Evolutionary conservation across 1,140 invertebrate genomes (phyloP).

Genomic region (Geopemphigus sp.): DNA sequence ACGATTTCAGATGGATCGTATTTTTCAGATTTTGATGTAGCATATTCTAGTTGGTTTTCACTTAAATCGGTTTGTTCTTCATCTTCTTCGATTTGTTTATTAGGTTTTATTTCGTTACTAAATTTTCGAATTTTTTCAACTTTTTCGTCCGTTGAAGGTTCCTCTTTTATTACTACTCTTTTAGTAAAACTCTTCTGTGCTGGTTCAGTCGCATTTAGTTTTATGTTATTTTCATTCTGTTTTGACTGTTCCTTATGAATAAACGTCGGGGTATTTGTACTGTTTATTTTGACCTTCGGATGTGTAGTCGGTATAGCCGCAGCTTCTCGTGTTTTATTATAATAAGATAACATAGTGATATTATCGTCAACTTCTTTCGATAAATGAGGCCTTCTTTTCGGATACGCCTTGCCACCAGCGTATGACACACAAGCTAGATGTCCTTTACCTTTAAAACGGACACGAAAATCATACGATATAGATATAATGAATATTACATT

Average conservation of each 20-base stretch:
- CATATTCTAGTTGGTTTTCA: conserved; percentile 17
- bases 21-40: not conserved
- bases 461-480: not conserved
- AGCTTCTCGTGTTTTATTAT: conserved; percentile 66
- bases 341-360: conserved; percentile 71
- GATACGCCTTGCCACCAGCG: conserved; percentile 72
- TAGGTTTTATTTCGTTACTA: not conserved
- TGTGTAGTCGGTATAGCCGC: conserved; percentile 52
- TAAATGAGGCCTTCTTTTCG: conserved; percentile 64
- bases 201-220: conserved; percentile 50
- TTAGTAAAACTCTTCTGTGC: conserved; percentile 53
- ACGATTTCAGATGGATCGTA: too few species aligned
- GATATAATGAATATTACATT: not conserved
- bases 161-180: conserved; percentile 42
- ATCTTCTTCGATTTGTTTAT: not conserved
- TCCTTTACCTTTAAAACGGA: conserved; percentile 57
- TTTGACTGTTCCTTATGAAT: not conserved
- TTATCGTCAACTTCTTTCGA: conserved; percentile 52
- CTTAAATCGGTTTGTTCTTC: not conserved
- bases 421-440: conserved; percentile 75
- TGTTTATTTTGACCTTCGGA: conserved; percentile 27
- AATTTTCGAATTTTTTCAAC: conserved; percentile 13
- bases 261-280: not conserved
- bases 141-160: not conserved
- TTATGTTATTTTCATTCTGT: conserved; percentile 14